phyloP scores from a whole-genome alignment of 1,140 invertebrate species.

The Trichogramma pretiosum region DNA sequence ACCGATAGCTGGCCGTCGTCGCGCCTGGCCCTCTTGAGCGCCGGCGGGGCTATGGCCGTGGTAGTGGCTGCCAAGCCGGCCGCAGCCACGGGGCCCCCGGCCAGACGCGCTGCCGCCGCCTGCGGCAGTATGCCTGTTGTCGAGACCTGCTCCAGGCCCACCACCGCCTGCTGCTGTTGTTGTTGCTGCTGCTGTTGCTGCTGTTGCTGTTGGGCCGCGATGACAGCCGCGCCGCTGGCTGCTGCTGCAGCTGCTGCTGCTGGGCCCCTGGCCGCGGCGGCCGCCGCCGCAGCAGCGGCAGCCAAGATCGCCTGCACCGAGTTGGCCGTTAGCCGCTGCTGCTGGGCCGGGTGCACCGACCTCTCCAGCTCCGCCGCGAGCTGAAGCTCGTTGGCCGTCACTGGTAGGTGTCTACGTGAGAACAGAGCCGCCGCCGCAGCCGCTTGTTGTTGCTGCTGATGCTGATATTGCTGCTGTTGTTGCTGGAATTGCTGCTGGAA shows the following conservation, averaged over 20 bases:
- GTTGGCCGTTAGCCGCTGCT: conserved; percentile 1
- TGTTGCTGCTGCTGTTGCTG: not conserved
- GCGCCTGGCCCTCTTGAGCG: conserved; percentile 51
- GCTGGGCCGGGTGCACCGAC: not conserved
- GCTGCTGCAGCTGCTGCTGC: conserved; percentile 2
- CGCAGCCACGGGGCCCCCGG: conserved; percentile 8
- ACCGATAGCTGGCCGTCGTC: conserved; percentile 39
- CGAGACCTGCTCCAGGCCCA: not conserved
- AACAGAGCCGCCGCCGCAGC: no score
- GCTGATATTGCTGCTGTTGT: not conserved
- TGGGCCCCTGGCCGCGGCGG: not conserved
- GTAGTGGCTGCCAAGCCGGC: conserved; percentile 26
- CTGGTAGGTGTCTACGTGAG: no score
- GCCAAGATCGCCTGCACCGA: not conserved
- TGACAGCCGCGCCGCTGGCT: not conserved
- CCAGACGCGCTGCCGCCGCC: not conserved
- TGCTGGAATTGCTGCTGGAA: not conserved
- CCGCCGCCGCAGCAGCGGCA: not conserved
- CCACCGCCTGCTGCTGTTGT: not conserved
- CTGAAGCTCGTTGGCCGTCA: no score
- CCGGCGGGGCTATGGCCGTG: conserved; percentile 47
- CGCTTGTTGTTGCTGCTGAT: not conserved
- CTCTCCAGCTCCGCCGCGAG: not conserved
- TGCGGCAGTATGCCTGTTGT: no score
- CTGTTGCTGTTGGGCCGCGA: not conserved